Conservation (phyloP, 2,888 invertebrate species). For the Pterobdella sp. region DNA sequence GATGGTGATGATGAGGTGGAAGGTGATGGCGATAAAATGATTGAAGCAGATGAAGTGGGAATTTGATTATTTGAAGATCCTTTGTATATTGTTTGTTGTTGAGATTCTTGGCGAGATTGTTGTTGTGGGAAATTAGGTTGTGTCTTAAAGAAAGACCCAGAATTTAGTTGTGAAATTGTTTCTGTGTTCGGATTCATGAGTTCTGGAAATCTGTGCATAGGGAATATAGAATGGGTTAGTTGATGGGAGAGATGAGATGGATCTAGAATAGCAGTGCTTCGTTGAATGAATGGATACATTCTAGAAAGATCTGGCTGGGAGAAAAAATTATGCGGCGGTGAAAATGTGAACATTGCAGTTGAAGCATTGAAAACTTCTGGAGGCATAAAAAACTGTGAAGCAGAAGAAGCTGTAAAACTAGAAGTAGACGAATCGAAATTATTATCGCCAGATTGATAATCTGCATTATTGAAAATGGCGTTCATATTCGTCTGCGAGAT, state of each 20-base stretch:
- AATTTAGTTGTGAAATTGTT: slow-evolving; percentile 17
- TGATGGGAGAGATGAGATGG: slow-evolving; percentile 24
- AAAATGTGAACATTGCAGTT: slow-evolving; percentile 8
- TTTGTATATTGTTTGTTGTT: slow-evolving; percentile 22
- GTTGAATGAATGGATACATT: slow-evolving; percentile 24
- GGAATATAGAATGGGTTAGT: slow-evolving; percentile 26
- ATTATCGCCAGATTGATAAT: slow-evolving; percentile 20
- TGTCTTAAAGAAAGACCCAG: neutral
- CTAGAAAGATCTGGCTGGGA: slow-evolving; percentile 24
- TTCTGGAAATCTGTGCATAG: slow-evolving; percentile 29
- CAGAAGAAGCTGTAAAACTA: slow-evolving; percentile 13
- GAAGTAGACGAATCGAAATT: slow-evolving; percentile 19
- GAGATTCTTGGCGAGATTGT: slow-evolving; percentile 12
- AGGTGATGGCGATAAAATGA: neutral
- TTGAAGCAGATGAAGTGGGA: slow-evolving; percentile 7
- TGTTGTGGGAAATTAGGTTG: slow-evolving; percentile 5
- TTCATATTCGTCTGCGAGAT: slow-evolving; percentile 20
- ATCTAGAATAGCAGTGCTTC: slow-evolving; percentile 22
- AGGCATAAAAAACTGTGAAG: slow-evolving; percentile 26
- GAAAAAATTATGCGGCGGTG: slow-evolving; percentile 18
- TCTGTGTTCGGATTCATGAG: slow-evolving; percentile 20
- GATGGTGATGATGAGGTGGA: slow-evolving; percentile 18
- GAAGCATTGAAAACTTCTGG: slow-evolving; percentile 24
- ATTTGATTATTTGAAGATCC: slow-evolving; percentile 1
- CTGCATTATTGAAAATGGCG: slow-evolving; percentile 22